Evolutionary conservation across 2,797 vertebrate genomes (phyloP), one percentile per base, ranked within the genome.

Genomic region (Vireo griseus): DNA sequence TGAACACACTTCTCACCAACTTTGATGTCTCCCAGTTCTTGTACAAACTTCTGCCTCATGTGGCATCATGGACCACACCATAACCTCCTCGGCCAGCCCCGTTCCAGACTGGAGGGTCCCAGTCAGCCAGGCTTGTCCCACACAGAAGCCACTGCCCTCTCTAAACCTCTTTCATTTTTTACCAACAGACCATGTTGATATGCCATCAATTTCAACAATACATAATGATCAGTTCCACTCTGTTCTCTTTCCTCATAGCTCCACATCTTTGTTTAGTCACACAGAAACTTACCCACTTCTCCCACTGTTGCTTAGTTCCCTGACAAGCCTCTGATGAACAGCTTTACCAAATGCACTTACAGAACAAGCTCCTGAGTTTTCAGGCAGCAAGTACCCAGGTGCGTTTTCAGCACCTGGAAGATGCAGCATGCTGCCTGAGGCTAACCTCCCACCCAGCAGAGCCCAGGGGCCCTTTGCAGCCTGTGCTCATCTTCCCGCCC

Each of bases 71-170:
- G 67, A 31, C 39, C 3, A 10, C 20, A 24, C 22, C 1, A 1
- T 26, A 40, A 58, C 3, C 14, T 13, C 19, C 42, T 31, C 0
- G 0, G 33, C n/a, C 20, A 89, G 69, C 8, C 21, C 13, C 4
- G 33, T 54, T 26, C 16, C 37, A n/a, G 14, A 25, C 16, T 6
- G 1, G 24, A 54, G 24, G 7, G 58, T 44, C 71, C 28, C 88
- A 51, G 24, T 8, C 62, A 47, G n/a, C 21, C 45, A 75, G 25
- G 45, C 24, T 42, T 10, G 2, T 47, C 40, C 37, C 10, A 5
- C 25, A 40, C 26, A 51, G 29, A 84, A 77, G 39, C 39, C 55
- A 62, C 47, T 11, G 45, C 28, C 20, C 67, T 82, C 86, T 86
- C 50, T 42, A 75, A 85, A 75, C 16, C 10, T 44, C 25, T 37